Evolutionary conservation across 2,888 invertebrate genomes (phyloP), one percentile per base, ranked within the genome.

Genomic region (Callimorpha dominula): DNA sequence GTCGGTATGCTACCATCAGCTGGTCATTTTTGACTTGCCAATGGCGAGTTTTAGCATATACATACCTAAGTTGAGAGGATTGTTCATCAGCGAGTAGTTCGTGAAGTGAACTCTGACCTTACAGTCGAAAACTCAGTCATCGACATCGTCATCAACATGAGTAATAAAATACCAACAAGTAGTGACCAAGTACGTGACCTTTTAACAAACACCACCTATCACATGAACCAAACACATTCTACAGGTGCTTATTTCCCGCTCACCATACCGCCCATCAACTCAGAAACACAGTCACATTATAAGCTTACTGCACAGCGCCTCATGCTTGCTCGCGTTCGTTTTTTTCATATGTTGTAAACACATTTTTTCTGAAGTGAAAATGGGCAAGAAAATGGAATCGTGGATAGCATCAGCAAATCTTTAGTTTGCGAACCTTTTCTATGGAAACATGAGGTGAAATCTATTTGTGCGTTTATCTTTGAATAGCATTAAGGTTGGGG

Each of bases 371-470:
- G 63, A 82, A 82, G 69, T 54, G 82, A 73, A 82, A 82, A 81
- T 79, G 79, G 71, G 72, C 57, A 68, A 64, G 70, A 68, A 72
- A 82, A 81, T 69, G 70, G 74, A 72, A 76, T 80, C 49, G 70
- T 54, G 73, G 76, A 74, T 80, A 54, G 70, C 72, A 68, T 67
- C 65, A 68, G 67, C 67, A 82, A 81, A 81, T 80, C 77, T 81
- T 81, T 81, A 81, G 83, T 75, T 78, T 75, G 73, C 42, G 62
- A 80, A 74, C 83, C 83, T 78, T 81, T 81, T 74, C 75, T 57
- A n/a, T 11, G 42, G 43, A 73, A 81, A 74, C 74, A 75, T 72
- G 50, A 49, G 70, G 73, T 40, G 70, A 74, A 83, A 81, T 68
- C 73, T 83, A 79, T 78, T 81, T 65, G 57, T 52, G 54, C 66